Evolutionary conservation across 2,888 invertebrate species (phyloP).

Genomic region (Timandra comae): DNA sequence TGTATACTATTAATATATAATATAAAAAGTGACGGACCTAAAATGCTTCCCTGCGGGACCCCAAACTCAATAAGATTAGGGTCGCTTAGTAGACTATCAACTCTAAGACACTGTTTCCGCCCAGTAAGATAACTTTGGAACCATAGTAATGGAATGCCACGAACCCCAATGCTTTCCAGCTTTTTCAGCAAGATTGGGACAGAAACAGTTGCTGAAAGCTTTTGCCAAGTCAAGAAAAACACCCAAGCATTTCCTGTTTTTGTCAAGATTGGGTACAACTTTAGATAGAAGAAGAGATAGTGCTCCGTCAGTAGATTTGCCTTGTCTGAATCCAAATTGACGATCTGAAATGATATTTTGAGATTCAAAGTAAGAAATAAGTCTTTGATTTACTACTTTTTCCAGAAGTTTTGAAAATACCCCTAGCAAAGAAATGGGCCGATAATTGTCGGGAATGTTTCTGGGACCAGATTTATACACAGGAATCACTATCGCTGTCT

Average conservation of each 20-base stretch:
- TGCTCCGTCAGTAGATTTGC: neutral
- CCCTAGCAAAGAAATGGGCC: slow-evolving; percentile 10
- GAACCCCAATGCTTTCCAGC: neutral
- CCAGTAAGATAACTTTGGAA: neutral
- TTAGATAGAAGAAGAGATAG: neutral
- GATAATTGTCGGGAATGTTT: slow-evolving; percentile 5
- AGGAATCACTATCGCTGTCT: slow-evolving; percentile 7
- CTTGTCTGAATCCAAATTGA: slow-evolving; percentile 3
- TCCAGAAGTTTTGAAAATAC: slow-evolving; percentile 8
- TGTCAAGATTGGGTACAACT: neutral
- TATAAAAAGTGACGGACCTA: neutral
- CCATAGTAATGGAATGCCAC: neutral
- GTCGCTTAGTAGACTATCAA: neutral
- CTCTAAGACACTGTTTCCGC: neutral
- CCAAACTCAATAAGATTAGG: neutral
- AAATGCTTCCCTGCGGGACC: slow-evolving; percentile 1
- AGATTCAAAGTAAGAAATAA: neutral
- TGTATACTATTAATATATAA: slow-evolving; percentile 7
- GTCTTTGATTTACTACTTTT: slow-evolving; percentile 4
- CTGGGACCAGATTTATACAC: slow-evolving; percentile 9
- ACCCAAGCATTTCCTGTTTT: neutral
- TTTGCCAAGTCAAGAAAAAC: neutral
- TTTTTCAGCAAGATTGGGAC: neutral
- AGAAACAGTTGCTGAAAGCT: neutral
- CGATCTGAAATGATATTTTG: neutral